Conservation (phyloP, 2,113 vertebrate genomes). For the Kobus ellipsiprymnus region DNA sequence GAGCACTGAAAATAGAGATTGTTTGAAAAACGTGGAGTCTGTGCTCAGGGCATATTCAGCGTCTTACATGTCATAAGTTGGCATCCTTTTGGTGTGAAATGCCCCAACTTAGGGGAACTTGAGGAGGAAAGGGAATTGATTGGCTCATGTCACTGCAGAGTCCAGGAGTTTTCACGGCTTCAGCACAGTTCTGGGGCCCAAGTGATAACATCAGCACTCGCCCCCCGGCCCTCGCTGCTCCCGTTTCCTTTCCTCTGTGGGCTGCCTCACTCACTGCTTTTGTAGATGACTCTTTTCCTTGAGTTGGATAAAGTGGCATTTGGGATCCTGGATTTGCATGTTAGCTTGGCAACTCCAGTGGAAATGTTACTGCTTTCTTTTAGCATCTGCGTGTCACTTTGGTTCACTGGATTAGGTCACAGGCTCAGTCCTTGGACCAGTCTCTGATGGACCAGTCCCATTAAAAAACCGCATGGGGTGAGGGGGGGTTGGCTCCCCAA, state of each 20-base stretch:
- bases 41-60: neutral
- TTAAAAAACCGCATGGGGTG: neutral
- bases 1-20: neutral
- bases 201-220: neutral
- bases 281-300: neutral
- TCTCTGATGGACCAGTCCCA: neutral
- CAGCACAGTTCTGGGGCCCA: neutral
- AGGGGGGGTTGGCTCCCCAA: neutral
- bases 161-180: neutral
- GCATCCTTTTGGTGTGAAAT: neutral
- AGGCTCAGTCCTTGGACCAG: neutral
- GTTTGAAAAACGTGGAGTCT: neutral
- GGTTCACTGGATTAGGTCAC: neutral
- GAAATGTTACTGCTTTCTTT: neutral
- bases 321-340: neutral
- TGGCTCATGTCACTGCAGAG: neutral
- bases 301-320: neutral
- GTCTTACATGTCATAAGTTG: neutral
- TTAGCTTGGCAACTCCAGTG: neutral
- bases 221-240: neutral
- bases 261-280: neutral
- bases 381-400: neutral
- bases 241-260: neutral
- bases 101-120: neutral
- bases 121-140: neutral